Base-by-base conservation (phyloP, 1,140 invertebrate species). In the Hermetia illucens region DNA sequence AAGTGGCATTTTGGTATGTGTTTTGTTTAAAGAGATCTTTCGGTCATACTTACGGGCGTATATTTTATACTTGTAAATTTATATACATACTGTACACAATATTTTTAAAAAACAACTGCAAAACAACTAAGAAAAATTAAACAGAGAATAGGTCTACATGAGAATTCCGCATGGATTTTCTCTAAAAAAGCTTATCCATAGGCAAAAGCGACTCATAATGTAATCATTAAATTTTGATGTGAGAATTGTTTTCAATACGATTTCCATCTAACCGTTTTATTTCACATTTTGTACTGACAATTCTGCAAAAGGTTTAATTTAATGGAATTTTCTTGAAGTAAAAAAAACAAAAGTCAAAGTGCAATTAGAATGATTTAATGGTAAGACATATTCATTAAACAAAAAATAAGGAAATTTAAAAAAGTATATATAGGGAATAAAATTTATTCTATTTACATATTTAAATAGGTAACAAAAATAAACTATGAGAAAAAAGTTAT, bases 351-450 rank as follows among this genome's bases (percentile, higher is more conserved):
- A 41, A 41, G 16, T 36, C 33, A 38, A 64, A 65, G 63, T 65
- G 63, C 63, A 65, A 65, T 65, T 65, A 65, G 62, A 63, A 58
- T 53, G 58, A 63, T 57, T 61, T 62, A 62, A 63, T 52, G 27
- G 18, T 38, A 21, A 38, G 29, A 45, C 56, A 61, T 62, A 61
- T 52, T 56, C 47, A 46, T 50, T 52, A 44, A 37, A 21, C 18
- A 44, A 30, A 36, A 55, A 57, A 53, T 53, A 46, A 46, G 53
- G 53, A 53, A 40, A 38, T 33, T 45, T 40, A n/a, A 47, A 40
- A 37, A 31, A 45, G 22, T 49, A 41, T 34, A 38, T 40, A 44
- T 44, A 39, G 40, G 20, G 32, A 40, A 44, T 38, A 46, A 20
- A 42, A 25, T 43, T 33, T 32, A 32, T 32, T 39, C 27, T 39